Evolutionary conservation across 2,888 invertebrate genomes (phyloP).

Genomic region (Xestia sexstrigata): DNA sequence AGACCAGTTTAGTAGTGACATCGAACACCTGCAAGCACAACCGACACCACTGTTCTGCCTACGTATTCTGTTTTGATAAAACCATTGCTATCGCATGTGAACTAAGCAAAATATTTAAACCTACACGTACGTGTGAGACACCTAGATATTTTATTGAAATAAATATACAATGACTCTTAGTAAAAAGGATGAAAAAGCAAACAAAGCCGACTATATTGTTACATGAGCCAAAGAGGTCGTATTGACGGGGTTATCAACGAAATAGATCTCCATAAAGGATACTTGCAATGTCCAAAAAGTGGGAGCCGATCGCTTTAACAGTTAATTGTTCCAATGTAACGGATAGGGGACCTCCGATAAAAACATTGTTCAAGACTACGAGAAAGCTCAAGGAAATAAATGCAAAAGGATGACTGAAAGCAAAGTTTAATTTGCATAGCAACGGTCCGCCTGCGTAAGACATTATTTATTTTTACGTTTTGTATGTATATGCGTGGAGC

Average conservation of each 20-base stretch:
- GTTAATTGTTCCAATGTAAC: constrained; percentile 43
- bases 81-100: constrained; percentile 49
- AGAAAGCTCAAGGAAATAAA: constrained; percentile 18
- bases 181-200: background rate
- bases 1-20: constrained; percentile 88
- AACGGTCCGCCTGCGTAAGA: constrained; percentile 56
- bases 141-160: constrained; percentile 11
- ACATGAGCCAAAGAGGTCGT: constrained; percentile 14
- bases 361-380: constrained; percentile 18
- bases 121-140: background rate
- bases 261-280: constrained; percentile 48
- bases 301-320: constrained; percentile 47
- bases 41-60: constrained; percentile 71
- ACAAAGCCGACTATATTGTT: background rate
- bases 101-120: constrained; percentile 45
- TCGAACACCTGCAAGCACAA: constrained; percentile 86
- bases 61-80: constrained; percentile 67
- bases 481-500: constrained; percentile 66
- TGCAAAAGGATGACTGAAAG: constrained; percentile 37
- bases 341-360: constrained; percentile 25
- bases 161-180: background rate
- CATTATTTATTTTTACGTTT: constrained; percentile 65
- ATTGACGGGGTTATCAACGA: constrained; percentile 34
- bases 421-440: constrained; percentile 56
- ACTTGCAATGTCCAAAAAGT: constrained; percentile 53